A percentile compares a stretch with the other conserved stretches of the same genome.
These are phyloP conservation scores for Meriones psammophilus DNA, from an alignment of 2,797 vertebrate genomes.

Conservation along the genomic window DNA sequence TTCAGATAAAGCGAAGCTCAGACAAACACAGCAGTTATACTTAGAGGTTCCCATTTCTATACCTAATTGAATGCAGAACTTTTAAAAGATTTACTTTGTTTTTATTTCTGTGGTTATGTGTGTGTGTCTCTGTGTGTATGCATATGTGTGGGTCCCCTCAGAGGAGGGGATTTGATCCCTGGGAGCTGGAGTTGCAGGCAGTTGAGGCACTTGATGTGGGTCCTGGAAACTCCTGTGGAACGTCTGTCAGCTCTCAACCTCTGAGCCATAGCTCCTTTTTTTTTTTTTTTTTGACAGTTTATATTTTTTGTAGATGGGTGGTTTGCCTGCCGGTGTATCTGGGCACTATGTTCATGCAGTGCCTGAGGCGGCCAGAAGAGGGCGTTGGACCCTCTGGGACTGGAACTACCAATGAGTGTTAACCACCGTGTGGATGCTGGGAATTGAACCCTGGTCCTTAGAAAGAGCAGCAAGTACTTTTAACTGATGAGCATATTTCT, in stretches of 20 bases:
- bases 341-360: neutral
- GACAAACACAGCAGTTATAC: neutral
- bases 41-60: slow-evolving; percentile 11
- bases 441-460: neutral
- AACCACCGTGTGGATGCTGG: too few species aligned
- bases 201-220: neutral
- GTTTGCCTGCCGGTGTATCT: neutral
- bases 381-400: too few species aligned
- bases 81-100: neutral
- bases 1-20: slow-evolving; percentile 24
- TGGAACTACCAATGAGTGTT: neutral
- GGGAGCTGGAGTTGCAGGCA: neutral
- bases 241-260: neutral
- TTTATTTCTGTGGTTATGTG: neutral
- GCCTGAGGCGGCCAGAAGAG: neutral
- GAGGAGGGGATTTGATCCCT: neutral
- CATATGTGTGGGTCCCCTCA: neutral
- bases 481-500: neutral
- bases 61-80: neutral
- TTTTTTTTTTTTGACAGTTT: too few species aligned
- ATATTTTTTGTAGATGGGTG: neutral
- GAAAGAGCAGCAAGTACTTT: neutral
- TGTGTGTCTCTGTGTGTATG: neutral
- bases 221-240: neutral
- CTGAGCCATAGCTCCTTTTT: neutral